A percentile compares a stretch with the other conserved stretches of the same genome.
phyloP scores from a whole-genome alignment of 2,113 vertebrate genomes.

The Dasyprocta punctata region DNA sequence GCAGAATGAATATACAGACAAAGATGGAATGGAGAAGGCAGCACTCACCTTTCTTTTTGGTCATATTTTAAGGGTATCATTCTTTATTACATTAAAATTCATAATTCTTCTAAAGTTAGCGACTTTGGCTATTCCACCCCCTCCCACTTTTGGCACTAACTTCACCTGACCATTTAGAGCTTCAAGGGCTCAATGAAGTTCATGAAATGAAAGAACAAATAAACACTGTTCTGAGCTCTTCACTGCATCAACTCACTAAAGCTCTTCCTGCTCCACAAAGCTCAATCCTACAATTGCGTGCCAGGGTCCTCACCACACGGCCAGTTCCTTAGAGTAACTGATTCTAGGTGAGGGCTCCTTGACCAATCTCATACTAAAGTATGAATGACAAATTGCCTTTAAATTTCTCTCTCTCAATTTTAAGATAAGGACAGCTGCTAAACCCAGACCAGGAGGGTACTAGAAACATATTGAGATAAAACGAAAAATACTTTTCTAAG shows the following conservation, averaged over 20 bases:
- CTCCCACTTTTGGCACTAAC: slow-evolving; percentile 26
- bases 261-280: not conserved
- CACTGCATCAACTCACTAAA: not conserved
- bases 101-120: not conserved
- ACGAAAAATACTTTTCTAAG: slow-evolving; percentile 48
- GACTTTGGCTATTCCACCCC: not conserved
- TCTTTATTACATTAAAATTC: slow-evolving; percentile 40
- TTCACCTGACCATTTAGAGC: not conserved
- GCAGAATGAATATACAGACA: not conserved
- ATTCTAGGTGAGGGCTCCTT: not conserved
- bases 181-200: slow-evolving; percentile 38
- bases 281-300: not conserved
- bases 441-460: slow-evolving; percentile 17
- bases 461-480: slow-evolving; percentile 25
- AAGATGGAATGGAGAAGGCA: not conserved
- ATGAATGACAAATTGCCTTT: not conserved
- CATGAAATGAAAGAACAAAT: slow-evolving; percentile 39
- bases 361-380: not conserved
- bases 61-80: not conserved
- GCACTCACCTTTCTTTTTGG: not conserved
- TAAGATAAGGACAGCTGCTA: not conserved
- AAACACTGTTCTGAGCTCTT: not conserved
- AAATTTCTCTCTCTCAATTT: not conserved
- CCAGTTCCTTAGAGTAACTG: not conserved
- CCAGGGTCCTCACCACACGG: not conserved